Base-by-base conservation (phyloP, 1,140 invertebrate genomes). In the Heterodera carotae region DNA sequence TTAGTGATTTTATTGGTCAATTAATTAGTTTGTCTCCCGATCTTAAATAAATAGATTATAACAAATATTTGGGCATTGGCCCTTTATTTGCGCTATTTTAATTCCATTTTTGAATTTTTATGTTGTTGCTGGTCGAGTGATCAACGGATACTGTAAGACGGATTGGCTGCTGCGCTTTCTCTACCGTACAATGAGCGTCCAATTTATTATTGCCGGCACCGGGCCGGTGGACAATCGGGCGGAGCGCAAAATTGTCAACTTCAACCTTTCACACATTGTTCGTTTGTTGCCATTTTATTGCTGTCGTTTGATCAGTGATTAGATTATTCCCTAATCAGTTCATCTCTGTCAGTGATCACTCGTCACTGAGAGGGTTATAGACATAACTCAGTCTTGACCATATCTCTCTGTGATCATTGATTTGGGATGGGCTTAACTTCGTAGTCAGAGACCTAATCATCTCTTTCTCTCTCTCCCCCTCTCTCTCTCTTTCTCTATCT, bases 81-180 rank as follows among this genome's bases (percentile, higher is more conserved):
- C 4, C 4, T 39, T 39, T 10, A 6, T 39, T 39, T 39, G 4
- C 36, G 10, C 4, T 39, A 4, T 39, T 39, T 39, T 8, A 43
- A 8, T 56, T 43, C 7, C 15, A 43, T 56, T 56, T 56, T 5
- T 18, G 1, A 56, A 56, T 22, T 56, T 56, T 43, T 22, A 56
- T 56, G 48, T 90, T 18, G 89, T 90, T 0, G 84, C 88, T 36
- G 89, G 89, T 5, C 85, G 87, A 62, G 88, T 90, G 74, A 87
- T 90, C 69, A 90, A 90, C 84, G 89, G 89, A 10, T 90, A 90
- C 75, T 89, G 88, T 81, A 88, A 85, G 83, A 88, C 85, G 53
- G 89, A 90, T 76, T 90, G 89, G 89, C 69, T 90, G 43, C 76
- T 90, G 67, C 88, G 89, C 84, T 89, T 74, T 48, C 75, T 48